Conservation (phyloP, 2,797 vertebrate genomes). For the Sandelia bainsii region DNA sequence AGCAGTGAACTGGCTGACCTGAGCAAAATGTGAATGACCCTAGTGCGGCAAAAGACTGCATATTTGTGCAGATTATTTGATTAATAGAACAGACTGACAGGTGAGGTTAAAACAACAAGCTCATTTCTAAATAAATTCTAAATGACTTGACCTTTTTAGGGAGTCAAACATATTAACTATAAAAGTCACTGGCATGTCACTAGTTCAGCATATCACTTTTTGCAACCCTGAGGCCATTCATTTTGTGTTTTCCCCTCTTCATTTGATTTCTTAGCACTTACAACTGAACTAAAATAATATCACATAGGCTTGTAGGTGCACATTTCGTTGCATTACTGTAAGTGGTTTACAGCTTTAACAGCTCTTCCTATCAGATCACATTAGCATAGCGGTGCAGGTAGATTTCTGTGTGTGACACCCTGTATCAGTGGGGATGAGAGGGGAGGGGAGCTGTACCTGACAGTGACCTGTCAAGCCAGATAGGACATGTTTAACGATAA, state of each 20-base stretch:
- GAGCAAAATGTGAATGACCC: constrained; percentile 9
- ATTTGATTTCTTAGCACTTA: constrained; percentile 38
- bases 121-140: constrained; percentile 64
- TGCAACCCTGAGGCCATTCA: constrained; percentile 44
- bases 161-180: constrained; percentile 82
- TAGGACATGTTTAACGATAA: constrained; percentile 85
- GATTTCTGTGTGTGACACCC: constrained; percentile 78
- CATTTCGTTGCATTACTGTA: constrained; percentile 60
- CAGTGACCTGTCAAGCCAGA: constrained; percentile 85
- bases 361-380: constrained; percentile 77
- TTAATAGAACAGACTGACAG: constrained; percentile 75
- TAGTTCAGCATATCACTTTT: constrained; percentile 66
- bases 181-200: constrained; percentile 74
- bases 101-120: constrained; percentile 65
- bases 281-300: constrained; percentile 37
- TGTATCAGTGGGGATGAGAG: constrained; percentile 77
- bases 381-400: constrained; percentile 84
- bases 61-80: constrained; percentile 12
- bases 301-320: constrained; percentile 30
- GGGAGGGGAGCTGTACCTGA: constrained; percentile 81
- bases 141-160: constrained; percentile 84
- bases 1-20: constrained; percentile 29
- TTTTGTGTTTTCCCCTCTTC: neutral
- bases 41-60: too few species aligned
- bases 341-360: constrained; percentile 73